A percentile compares a stretch with the other conserved stretches of the same genome.
phyloP scores from a whole-genome alignment of 1,140 invertebrate species.

The Drosophila azteca region DNA sequence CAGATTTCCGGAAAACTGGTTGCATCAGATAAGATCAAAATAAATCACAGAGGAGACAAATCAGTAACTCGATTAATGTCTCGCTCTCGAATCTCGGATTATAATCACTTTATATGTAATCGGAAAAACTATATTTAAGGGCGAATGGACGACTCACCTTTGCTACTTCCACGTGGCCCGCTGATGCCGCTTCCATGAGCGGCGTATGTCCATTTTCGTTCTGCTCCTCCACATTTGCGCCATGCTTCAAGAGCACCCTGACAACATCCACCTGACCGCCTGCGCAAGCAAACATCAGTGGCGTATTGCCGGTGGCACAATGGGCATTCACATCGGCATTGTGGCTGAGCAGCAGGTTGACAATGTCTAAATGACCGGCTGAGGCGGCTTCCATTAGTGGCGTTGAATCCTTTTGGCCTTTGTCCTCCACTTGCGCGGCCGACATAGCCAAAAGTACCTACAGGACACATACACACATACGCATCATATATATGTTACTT shows the following conservation, averaged over 20 bases:
- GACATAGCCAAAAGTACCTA: slow-evolving; percentile 97
- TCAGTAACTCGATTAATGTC: slow-evolving; percentile 75
- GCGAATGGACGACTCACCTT: slow-evolving; percentile 84
- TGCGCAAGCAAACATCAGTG: slow-evolving; percentile 99
- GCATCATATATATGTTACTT: no score
- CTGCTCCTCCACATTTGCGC: slow-evolving; percentile 98
- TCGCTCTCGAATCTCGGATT: slow-evolving; percentile 82
- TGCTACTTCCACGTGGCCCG: slow-evolving; percentile 97
- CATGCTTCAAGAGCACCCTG: slow-evolving; percentile 92
- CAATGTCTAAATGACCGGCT: slow-evolving; percentile 97
- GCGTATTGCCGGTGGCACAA: slow-evolving; percentile 97
- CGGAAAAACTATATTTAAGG: background rate
- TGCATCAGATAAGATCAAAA: slow-evolving; percentile 83
- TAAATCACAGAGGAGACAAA: slow-evolving; percentile 65
- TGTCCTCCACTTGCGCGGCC: slow-evolving; percentile 98
- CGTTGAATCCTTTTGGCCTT: slow-evolving; percentile 96
- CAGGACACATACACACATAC: slow-evolving; percentile 14
- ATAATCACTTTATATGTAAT: slow-evolving; percentile 67
- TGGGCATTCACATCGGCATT: slow-evolving; percentile 98
- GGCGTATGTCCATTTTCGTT: slow-evolving; percentile 99
- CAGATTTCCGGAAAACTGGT: background rate
- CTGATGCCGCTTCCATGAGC: slow-evolving; percentile 98
- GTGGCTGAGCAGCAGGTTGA: slow-evolving; percentile 94
- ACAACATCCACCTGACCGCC: slow-evolving; percentile 98
- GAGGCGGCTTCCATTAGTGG: slow-evolving; percentile 98